These are phyloP conservation scores for Sebastiscus tertius DNA, from an alignment of 2,797 vertebrate species.

Conservation along the genomic window DNA sequence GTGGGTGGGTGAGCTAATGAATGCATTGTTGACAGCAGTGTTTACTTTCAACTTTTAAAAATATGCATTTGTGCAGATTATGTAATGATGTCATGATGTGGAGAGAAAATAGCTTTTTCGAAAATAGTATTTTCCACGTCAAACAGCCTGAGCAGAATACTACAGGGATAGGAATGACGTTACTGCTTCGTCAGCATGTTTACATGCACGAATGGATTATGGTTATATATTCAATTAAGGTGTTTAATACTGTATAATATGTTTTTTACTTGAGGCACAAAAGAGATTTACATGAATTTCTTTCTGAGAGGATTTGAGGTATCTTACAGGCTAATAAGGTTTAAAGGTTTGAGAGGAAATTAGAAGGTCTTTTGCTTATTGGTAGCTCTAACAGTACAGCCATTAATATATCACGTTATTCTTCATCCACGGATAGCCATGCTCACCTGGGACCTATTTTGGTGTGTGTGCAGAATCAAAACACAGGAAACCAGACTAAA, in stretches of 20 bases:
- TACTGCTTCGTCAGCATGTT: background rate
- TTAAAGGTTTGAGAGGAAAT: background rate
- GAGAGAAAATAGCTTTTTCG: background rate
- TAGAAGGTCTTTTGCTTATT: background rate
- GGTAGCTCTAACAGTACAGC: background rate
- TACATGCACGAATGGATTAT: background rate
- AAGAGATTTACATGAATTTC: background rate
- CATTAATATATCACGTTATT: background rate
- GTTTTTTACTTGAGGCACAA: background rate
- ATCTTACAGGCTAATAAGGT: background rate
- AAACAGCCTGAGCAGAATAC: background rate
- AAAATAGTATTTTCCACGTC: background rate
- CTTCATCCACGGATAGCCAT: background rate
- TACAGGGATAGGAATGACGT: background rate
- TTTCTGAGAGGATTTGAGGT: background rate
- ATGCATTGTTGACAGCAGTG: background rate
- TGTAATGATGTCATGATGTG: background rate
- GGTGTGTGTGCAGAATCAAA: background rate
- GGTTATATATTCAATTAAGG: background rate
- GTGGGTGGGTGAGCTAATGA: background rate
- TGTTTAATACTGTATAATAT: background rate
- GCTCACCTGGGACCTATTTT: constrained; percentile 5
- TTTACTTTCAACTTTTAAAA: background rate
- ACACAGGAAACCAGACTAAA: background rate
- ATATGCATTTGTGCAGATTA: background rate